Base-by-base conservation (phyloP, 2,888 invertebrate genomes). In the Hirudinaria manillensis region DNA sequence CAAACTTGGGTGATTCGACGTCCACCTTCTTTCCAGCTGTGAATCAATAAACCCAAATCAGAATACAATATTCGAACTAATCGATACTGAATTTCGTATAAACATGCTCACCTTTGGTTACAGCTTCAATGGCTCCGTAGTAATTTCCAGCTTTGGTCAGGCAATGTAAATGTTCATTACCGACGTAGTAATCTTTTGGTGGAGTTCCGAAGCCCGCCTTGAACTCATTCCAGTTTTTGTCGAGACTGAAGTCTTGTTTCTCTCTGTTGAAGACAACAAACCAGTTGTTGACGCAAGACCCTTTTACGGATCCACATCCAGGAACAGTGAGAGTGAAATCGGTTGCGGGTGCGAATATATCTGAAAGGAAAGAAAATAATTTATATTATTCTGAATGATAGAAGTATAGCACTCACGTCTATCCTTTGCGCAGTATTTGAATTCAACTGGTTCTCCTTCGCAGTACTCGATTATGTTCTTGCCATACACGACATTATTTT, bases 391-490 rank as follows among this genome's bases (percentile, higher is more conserved):
- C 24, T 16, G 24, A 27, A 4, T 2, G 2, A 24, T 2, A 61
- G 21, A 24, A 19, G 1, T n/a, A 61, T 24, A 7, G 61, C 24
- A 61, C 71, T 51, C 16, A 75, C 75, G 24, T 70, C 36, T 36
- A 29, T 55, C 56, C 36, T 53, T 65, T 1, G 19, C 45, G 51
- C 75, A 75, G 72, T 45, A 53, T 24, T 67, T 36, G 72, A 75
- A 75, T 65, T 75, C 72, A 19, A 72, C 75, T 24, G 71, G 24
- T 7, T 70, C 75, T 38, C 75, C 75, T n/a, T 75, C 75, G 53
- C 75, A 75, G 61, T 72, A 75, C 45, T 75, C 75, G 21, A 71
- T 70, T 51, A 75, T 75, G 71, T 75, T 70, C 51, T 75, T 71
- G 13, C 75, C 75, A 36, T 75, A 75, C 55, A 75, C 70, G 4